phyloP scores from a whole-genome alignment of 2,797 vertebrate genomes.

The Yasuhikotakia modesta region DNA sequence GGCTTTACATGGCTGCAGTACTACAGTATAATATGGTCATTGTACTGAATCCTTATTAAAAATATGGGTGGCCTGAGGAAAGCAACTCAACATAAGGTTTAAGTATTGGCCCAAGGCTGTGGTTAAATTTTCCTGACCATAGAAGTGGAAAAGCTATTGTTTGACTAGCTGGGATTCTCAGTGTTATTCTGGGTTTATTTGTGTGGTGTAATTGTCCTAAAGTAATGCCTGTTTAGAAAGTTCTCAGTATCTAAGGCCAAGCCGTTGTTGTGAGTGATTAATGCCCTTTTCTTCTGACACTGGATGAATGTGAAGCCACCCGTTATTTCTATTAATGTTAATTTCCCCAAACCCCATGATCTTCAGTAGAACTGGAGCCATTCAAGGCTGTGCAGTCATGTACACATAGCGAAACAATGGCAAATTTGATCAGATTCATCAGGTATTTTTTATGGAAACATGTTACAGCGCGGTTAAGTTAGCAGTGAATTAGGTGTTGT shows the following conservation, averaged over 20 bases:
- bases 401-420: neutral
- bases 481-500: neutral
- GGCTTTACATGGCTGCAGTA: neutral
- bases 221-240: conserved; percentile 9
- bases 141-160: neutral
- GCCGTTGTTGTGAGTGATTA: neutral
- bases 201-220: neutral
- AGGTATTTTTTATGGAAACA: neutral
- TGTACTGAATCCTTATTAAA: neutral
- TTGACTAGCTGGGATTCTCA: neutral
- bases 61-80: neutral
- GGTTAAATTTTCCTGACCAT: neutral
- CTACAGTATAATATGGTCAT: neutral
- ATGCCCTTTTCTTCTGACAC: neutral
- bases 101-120: neutral
- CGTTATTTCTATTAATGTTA: too few relatives aligned
- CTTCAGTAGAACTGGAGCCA: neutral
- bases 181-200: neutral
- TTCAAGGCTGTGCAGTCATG: neutral
- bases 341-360: neutral
- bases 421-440: neutral
- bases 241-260: neutral
- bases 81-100: neutral
- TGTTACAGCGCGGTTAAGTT: neutral
- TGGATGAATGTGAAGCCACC: neutral